These are phyloP conservation scores for Acanthosepion lycidas DNA, from an alignment of 2,888 invertebrate genomes.

Conservation along the genomic window DNA sequence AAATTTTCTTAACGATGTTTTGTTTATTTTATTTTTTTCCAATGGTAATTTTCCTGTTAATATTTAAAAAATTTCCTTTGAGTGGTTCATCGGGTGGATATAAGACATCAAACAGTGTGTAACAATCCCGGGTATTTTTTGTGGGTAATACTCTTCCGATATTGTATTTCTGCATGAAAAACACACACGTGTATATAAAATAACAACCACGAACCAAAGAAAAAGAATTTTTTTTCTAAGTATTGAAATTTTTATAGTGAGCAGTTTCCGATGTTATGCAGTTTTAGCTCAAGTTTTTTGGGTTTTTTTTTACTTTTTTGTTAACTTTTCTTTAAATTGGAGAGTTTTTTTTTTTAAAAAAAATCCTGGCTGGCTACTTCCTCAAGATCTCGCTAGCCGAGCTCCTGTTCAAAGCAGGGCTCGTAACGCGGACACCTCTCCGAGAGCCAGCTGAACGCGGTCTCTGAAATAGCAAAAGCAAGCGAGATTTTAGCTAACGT, in stretches of 20 bases:
- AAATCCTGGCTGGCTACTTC: not conserved
- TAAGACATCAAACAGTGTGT: not conserved
- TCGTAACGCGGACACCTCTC: conserved; percentile 7
- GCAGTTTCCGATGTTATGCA: not conserved
- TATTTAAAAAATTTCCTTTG: not conserved
- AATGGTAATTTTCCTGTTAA: not conserved
- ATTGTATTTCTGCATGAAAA: not conserved
- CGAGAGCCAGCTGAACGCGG: not conserved
- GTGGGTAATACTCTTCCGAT: not conserved
- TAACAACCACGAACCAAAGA: not conserved
- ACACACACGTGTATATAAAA: not conserved
- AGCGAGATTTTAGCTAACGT: not conserved
- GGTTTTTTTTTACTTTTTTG: not conserved
- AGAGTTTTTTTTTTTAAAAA: not conserved
- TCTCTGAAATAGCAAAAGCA: not conserved
- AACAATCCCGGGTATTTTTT: not conserved
- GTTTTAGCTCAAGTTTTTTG: not conserved
- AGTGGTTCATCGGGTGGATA: not conserved
- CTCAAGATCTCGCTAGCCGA: not conserved
- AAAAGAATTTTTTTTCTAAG: no score
- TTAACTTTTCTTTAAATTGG: not conserved
- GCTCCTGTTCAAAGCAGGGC: not conserved
- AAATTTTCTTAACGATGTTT: not conserved
- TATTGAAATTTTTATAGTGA: not conserved
- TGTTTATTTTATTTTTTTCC: not conserved